Conservation (phyloP, 2,113 vertebrate genomes). For the Tiliqua scincoides region DNA sequence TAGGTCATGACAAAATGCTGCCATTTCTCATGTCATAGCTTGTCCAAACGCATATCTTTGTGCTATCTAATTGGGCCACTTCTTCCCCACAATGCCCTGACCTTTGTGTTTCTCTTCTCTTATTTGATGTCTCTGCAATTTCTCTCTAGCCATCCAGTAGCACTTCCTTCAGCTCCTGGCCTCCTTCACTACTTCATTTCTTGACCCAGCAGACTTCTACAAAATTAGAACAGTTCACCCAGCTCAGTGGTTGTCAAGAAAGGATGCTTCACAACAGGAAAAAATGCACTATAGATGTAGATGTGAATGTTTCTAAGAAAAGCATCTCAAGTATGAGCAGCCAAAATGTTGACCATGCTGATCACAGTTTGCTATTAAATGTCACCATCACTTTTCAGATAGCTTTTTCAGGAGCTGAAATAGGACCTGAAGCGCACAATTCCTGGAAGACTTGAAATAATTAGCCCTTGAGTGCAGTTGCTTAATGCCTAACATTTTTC, state of each 20-base stretch:
- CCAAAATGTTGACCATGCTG: background rate
- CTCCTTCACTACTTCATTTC: background rate
- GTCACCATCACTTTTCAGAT: background rate
- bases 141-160: background rate
- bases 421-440: background rate
- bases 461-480: background rate
- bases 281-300: background rate
- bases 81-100: background rate
- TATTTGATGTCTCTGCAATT: background rate
- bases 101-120: background rate
- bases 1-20: no score
- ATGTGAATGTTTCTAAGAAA: background rate
- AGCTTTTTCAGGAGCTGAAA: background rate
- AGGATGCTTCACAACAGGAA: background rate
- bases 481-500: background rate
- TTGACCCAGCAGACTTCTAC: background rate
- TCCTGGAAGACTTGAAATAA: constrained; percentile 15
- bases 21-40: no score
- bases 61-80: no score
- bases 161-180: background rate
- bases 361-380: background rate
- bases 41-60: no score
- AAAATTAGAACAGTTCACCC: background rate
- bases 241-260: background rate
- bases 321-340: no score